Evolutionary conservation across 2,113 vertebrate species (phyloP), one percentile per base, ranked within the genome.

Genomic region (Percina caprodes): DNA sequence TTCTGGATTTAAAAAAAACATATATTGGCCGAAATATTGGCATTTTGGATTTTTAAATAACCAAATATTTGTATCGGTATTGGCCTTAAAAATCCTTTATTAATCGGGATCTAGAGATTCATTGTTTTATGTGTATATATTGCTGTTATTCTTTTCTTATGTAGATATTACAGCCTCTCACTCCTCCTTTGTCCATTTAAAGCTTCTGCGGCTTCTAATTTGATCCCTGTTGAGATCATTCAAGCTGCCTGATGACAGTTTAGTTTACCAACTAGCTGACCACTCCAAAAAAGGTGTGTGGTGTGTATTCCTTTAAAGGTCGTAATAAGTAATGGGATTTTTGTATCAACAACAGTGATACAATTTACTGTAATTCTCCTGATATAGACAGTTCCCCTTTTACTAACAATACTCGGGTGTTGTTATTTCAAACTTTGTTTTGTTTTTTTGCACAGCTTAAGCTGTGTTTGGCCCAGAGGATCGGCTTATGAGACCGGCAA

Each of bases 321-420:
- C 61, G 35, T 2, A 13, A 21, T 48, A 67, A 67, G 15, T 33
- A 46, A 1, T 33, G 0, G 15, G n/a, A 75, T 52, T 76, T 23
- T 23, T 33, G 10, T 10, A 52, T 75, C 30, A 75, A 51, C 63
- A 78, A 45, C n/a, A n/a, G 6, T 70, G 45, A 69, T 15, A 5
- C 42, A 39, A 71, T 52, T 51, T 52, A 45, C 52, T 24, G 18
- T 42, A 42, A 11, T 42, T 11, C 16, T 19, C 26, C 13, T 63
- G 7, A 69, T 68, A 30, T 68, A 30, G 5, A 61, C 55, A 74
- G 5, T 8, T 33, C 21, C 6, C 39, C 8, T 42, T 65, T 39
- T 46, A 52, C 14, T 70, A 51, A 70, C 19, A 65, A 39, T 1
- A 26, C 3, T 14, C 12, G 15, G 39, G 30, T 66, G 1, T 30